Base-by-base conservation (phyloP, 2,113 vertebrate genomes). In the Callospermophilus lateralis region DNA sequence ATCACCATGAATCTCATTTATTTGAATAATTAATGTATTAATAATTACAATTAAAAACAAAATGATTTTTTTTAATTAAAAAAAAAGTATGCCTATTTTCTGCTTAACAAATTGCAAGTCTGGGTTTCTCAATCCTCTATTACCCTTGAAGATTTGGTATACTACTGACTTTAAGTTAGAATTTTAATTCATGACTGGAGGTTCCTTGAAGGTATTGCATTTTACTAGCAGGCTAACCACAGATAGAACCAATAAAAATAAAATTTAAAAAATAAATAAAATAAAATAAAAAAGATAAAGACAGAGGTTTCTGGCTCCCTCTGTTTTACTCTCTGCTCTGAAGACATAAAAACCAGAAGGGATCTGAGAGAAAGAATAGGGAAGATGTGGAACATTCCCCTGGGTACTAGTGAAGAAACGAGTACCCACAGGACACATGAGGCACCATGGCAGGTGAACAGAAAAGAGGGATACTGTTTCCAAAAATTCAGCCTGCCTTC, bases 51-150 rank as follows among this genome's bases (percentile, higher is more conserved):
- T 67, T 32, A 28, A 65, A 67, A 67, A 67, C 22, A 67, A 65
- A 28, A 55, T 55, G 6, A 53, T 0, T 53, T 19, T 61, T 61
- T 28, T 67, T 32, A 67, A n/a, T 58, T 78, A 8, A 78, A 88
- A n/a, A 28, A 24, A 89, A 96, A 96, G 48, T 77, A 37, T 67
- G n/a, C 11, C 16, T 83, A 51, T 85, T 90, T 92, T 96, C 81
- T 92, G 87, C 42, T 65, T 79, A 95, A 86, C 51, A 93, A 79
- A 79, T 89, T 76, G 17, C 42, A 92, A 91, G 37, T 84, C 48
- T 80, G 28, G 26, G 34, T 89, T 48, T 55, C 42, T 87, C 80
- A 34, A 48, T 84, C 72, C 74, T 72, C 17, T 37, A 70, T 72
- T 94, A 88, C 72, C 26, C n/a, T 93, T 81, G 61, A 76, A 90